Percentiles rank a stretch among this genome's conserved stretches.
These are phyloP conservation scores for Leptopterna dolabrata DNA, from an alignment of 2,888 invertebrate species.

Conservation along the genomic window DNA sequence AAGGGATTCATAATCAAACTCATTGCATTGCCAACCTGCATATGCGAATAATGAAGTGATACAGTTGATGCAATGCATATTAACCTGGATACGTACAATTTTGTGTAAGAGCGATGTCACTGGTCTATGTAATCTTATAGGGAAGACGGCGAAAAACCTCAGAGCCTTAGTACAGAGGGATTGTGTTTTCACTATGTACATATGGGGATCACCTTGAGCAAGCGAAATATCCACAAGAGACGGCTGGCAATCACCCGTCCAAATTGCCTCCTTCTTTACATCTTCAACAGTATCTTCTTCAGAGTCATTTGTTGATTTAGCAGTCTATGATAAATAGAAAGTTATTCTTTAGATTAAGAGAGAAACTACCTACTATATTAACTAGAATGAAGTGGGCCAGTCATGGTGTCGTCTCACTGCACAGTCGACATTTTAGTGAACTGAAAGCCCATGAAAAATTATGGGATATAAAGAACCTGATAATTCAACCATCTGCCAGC, in stretches of 20 bases:
- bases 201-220: conserved; percentile 79
- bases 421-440: no score
- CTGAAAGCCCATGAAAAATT: no score
- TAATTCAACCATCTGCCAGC: no score
- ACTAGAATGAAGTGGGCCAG: no score
- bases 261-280: conserved; percentile 55
- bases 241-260: conserved; percentile 67
- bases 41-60: no score
- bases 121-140: conserved; percentile 79
- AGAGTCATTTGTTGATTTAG: not conserved
- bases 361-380: no score
- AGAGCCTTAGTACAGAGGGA: conserved; percentile 82
- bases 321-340: not conserved
- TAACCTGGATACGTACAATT: conserved; percentile 68
- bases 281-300: conserved; percentile 23
- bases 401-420: no score
- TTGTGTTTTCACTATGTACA: conserved; percentile 82
- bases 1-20: no score
- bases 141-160: conserved; percentile 83
- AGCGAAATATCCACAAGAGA: conserved; percentile 83
- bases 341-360: no score
- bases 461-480: no score
- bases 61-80: no score
- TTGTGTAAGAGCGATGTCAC: conserved; percentile 83
- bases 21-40: no score